Percentiles rank a stretch among this genome's conserved stretches.
These are phyloP conservation scores for Exocentrus adspersus DNA, from an alignment of 2,888 invertebrate genomes.

Conservation along the genomic window DNA sequence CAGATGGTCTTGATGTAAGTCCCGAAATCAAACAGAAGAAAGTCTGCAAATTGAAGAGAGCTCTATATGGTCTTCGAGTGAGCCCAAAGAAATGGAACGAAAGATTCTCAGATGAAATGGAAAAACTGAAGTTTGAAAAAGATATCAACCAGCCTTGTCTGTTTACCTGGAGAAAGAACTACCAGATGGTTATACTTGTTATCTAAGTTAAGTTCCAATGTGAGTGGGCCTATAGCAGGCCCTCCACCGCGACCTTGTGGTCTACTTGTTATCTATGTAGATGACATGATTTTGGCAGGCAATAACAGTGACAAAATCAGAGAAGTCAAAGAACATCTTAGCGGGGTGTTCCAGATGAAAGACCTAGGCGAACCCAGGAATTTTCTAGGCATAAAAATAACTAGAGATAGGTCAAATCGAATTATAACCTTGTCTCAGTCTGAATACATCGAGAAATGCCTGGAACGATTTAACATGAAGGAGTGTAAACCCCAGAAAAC, in stretches of 20 bases:
- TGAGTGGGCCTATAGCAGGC: too few species aligned
- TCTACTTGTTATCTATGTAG: too few species aligned
- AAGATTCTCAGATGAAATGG: constrained; percentile 37
- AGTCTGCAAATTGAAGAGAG: constrained; percentile 40
- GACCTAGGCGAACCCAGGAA: not conserved
- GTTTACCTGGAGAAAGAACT: not conserved
- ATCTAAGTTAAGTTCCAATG: too few species aligned
- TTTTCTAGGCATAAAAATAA: not conserved
- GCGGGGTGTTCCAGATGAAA: constrained; percentile 14
- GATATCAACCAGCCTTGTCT: not conserved
- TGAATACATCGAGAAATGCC: not conserved
- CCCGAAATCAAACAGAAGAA: constrained; percentile 21
- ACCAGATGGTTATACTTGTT: not conserved
- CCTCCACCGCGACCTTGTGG: too few species aligned
- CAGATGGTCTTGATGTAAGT: constrained; percentile 30
- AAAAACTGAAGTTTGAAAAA: not conserved
- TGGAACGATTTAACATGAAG: not conserved
- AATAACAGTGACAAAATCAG: not conserved
- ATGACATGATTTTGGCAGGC: not conserved
- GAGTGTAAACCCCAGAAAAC: not conserved
- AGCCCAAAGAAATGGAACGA: constrained; percentile 41
- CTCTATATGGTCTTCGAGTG: constrained; percentile 39
- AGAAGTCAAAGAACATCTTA: constrained; percentile 8
- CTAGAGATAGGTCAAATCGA: not conserved
- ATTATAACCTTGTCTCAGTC: not conserved